These are phyloP conservation scores for Muscicapa comitata DNA, from an alignment of 2,797 vertebrate species.

Conservation along the genomic window DNA sequence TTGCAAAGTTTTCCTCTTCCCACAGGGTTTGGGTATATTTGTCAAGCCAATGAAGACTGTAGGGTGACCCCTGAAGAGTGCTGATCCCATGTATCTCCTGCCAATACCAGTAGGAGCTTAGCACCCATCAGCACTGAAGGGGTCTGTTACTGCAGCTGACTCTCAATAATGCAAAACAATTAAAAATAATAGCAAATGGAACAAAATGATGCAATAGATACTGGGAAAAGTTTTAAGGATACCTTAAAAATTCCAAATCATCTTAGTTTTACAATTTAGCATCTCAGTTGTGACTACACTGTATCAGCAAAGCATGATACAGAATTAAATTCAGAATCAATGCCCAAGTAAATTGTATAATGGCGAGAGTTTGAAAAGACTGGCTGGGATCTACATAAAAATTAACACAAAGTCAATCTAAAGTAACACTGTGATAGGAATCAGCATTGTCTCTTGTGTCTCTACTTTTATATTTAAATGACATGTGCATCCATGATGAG, in stretches of 20 bases:
- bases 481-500: neutral
- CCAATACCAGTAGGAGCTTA: slow-evolving; percentile 20
- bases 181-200: slow-evolving; percentile 6
- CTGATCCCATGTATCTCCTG: neutral
- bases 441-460: neutral
- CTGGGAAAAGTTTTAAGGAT: neutral
- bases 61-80: neutral
- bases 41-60: neutral
- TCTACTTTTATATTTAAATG: neutral
- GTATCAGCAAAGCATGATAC: neutral
- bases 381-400: neutral
- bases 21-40: slow-evolving; percentile 9
- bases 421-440: neutral
- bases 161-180: neutral
- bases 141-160: slow-evolving; percentile 5
- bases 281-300: neutral
- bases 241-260: neutral
- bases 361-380: neutral
- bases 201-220: neutral
- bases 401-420: neutral
- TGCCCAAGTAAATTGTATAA: neutral
- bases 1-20: neutral
- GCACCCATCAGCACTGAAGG: neutral
- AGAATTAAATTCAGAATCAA: neutral
- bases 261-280: neutral